These are phyloP conservation scores for Proisotoma minuta DNA, from an alignment of 2,888 invertebrate species.

Conservation along the genomic window DNA sequence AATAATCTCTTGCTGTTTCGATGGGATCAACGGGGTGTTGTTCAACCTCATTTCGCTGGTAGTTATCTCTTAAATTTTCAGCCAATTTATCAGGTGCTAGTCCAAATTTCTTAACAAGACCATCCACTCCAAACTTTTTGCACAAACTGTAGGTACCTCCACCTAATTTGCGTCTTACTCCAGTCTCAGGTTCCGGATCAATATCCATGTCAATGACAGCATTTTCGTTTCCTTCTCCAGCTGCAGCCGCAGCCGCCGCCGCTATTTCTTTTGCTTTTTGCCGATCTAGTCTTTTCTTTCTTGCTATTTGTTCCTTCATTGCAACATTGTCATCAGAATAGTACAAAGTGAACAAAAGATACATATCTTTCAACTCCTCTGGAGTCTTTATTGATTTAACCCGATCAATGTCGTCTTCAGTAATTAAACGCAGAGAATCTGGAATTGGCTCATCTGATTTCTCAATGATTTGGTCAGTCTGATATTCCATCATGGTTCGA, in stretches of 20 bases:
- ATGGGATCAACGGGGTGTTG: constrained; percentile 80
- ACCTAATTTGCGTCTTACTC: constrained; percentile 50
- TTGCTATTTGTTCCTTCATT: constrained; percentile 70
- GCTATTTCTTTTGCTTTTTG: constrained; percentile 48
- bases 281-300: constrained; percentile 61
- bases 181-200: constrained; percentile 48
- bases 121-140: constrained; percentile 74
- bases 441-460: constrained; percentile 79
- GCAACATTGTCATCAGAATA: constrained; percentile 78
- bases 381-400: constrained; percentile 68
- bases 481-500: constrained; percentile 87
- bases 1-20: constrained; percentile 74
- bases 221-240: constrained; percentile 55
- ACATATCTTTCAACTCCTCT: constrained; percentile 89
- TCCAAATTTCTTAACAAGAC: constrained; percentile 85
- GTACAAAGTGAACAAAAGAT: constrained; percentile 86
- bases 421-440: constrained; percentile 73
- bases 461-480: constrained; percentile 73
- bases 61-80: constrained; percentile 92
- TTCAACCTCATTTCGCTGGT: constrained; percentile 90
- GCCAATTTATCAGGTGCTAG: constrained; percentile 90
- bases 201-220: constrained; percentile 56
- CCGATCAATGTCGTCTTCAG: constrained; percentile 77
- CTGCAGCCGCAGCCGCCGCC: constrained; percentile 48
- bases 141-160: constrained; percentile 87